Evolutionary conservation across 2,113 vertebrate species (phyloP).

Genomic region (Steatornis caripensis): DNA sequence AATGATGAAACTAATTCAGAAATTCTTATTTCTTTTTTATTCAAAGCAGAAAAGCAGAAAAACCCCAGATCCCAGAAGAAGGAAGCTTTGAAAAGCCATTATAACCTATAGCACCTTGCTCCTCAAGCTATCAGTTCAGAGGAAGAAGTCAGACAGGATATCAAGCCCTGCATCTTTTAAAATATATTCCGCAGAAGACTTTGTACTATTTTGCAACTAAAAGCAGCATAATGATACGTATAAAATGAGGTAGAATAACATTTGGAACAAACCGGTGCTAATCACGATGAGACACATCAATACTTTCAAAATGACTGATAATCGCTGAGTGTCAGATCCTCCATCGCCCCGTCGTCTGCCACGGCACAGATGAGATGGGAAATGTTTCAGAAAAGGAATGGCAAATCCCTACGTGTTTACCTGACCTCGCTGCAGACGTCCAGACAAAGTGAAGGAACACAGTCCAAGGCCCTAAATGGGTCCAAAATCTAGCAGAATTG

Average conservation of each 20-base stretch:
- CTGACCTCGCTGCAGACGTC: background rate
- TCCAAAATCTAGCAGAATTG: background rate
- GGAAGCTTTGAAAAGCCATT: background rate
- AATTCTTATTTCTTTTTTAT: background rate
- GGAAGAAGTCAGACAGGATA: background rate
- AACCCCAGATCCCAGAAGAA: fast-evolving
- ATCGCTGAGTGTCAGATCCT: fast-evolving
- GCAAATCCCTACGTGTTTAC: background rate
- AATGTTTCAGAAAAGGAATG: background rate
- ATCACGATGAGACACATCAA: fast-evolving
- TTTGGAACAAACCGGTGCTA: background rate
- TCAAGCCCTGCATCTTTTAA: background rate
- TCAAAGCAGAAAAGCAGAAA: background rate
- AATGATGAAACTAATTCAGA: background rate
- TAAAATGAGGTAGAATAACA: background rate
- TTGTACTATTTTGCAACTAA: background rate
- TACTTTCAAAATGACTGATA: background rate
- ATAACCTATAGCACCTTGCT: background rate
- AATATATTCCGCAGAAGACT: background rate
- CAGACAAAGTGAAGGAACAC: background rate
- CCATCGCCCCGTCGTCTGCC: fast-evolving
- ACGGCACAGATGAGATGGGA: background rate
- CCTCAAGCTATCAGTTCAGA: background rate
- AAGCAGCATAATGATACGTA: background rate
- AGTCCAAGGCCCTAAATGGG: background rate